phyloP scores from a whole-genome alignment of 2,113 vertebrate species.

The Phrynosoma blainvillii region DNA sequence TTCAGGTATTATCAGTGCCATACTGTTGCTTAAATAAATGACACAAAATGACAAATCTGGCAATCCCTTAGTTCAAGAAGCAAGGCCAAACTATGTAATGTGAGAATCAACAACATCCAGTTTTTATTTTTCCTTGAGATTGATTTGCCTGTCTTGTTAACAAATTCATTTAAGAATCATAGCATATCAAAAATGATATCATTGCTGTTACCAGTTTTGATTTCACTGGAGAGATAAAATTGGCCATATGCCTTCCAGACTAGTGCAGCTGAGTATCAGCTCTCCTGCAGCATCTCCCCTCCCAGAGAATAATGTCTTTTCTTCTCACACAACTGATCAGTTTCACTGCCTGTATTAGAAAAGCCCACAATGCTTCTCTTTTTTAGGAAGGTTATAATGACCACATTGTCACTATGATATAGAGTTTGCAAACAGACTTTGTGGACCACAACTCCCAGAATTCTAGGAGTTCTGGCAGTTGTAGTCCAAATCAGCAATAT shows the following conservation, averaged over 20 bases:
- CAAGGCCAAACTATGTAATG: not conserved
- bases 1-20: not conserved
- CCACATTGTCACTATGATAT: too few relatives aligned
- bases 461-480: too few relatives aligned
- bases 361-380: not conserved
- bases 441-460: too few relatives aligned
- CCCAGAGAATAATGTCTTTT: not conserved
- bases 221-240: not conserved
- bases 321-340: not conserved
- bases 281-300: not conserved
- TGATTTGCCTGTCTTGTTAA: not conserved
- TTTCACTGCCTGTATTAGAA: not conserved
- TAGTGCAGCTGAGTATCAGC: not conserved
- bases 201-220: not conserved
- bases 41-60: not conserved
- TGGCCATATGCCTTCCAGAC: not conserved
- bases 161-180: not conserved
- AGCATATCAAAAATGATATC: not conserved
- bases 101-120: not conserved
- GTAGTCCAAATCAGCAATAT: too few relatives aligned
- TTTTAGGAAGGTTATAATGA: not conserved
- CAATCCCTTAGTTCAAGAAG: not conserved
- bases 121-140: not conserved
- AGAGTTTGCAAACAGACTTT: too few relatives aligned
- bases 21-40: not conserved